Conservation (phyloP, 2,113 vertebrate species). For the Tyrannus savana region DNA sequence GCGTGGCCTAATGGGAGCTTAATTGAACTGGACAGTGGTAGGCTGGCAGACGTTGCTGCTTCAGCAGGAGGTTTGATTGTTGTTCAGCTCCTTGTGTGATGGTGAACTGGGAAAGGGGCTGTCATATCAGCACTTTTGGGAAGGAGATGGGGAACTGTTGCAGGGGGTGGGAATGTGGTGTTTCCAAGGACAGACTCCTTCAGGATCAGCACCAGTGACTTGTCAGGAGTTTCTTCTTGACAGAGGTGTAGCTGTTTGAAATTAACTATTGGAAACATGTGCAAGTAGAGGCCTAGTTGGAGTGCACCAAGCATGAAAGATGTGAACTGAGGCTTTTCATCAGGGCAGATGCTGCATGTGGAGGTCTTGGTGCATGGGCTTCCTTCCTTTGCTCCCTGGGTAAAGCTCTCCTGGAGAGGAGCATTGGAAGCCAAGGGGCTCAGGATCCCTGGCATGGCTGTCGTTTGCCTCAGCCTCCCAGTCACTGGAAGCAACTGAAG, state of each 20-base stretch:
- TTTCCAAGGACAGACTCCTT: neutral
- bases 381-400: neutral
- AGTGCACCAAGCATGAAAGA: fast-evolving
- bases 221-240: neutral
- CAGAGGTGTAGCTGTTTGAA: neutral
- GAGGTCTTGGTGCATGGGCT: neutral
- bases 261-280: neutral
- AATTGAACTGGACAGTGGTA: neutral
- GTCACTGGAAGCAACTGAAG: neutral
- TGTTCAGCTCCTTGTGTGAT: neutral
- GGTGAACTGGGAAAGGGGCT: neutral
- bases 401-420: neutral
- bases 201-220: neutral
- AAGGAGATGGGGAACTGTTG: neutral
- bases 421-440: neutral
- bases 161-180: neutral
- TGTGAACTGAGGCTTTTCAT: neutral
- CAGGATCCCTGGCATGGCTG: neutral
- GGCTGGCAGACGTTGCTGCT: neutral
- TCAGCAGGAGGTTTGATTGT: neutral
- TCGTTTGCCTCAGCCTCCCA: neutral
- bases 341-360: neutral
- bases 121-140: neutral
- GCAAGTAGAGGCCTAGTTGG: fast-evolving
- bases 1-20: neutral